phyloP scores from a whole-genome alignment of 1,140 invertebrate genomes.

The Drosophila pectinifera region DNA sequence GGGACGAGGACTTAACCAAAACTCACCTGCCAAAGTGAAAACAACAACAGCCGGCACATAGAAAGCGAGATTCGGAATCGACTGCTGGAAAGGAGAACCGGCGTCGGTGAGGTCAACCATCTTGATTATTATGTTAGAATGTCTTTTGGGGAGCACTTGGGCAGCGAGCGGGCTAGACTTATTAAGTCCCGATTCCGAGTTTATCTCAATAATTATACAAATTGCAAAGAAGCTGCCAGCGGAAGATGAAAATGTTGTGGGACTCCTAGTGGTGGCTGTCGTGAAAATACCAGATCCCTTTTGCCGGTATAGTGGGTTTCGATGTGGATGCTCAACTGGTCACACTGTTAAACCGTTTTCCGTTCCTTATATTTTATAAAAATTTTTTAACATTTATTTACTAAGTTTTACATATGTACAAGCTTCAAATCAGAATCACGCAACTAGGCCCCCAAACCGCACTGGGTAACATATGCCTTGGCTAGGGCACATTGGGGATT shows the following conservation, averaged over 20 bases:
- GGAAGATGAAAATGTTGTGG: slow-evolving; percentile 43
- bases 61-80: slow-evolving; percentile 92
- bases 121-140: slow-evolving; percentile 41
- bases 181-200: slow-evolving; percentile 26
- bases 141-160: slow-evolving; percentile 12
- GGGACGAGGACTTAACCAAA: neutral
- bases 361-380: no score
- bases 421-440: neutral
- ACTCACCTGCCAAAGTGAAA: slow-evolving; percentile 89
- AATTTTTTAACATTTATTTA: slow-evolving; percentile 19
- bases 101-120: slow-evolving; percentile 87
- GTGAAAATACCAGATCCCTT: neutral
- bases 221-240: slow-evolving; percentile 19
- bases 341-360: neutral
- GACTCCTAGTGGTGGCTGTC: neutral
- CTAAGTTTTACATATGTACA: slow-evolving; percentile 17
- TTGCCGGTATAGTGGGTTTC: neutral
- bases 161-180: slow-evolving; percentile 18
- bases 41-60: slow-evolving; percentile 91
- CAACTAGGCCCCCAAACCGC: slow-evolving; percentile 60
- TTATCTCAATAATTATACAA: slow-evolving; percentile 58
- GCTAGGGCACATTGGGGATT: slow-evolving; percentile 70
- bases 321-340: neutral
- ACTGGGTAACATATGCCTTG: slow-evolving; percentile 74
- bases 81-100: slow-evolving; percentile 89